Percentiles rank a stretch among this genome's conserved stretches.
Evolutionary conservation across 2,888 invertebrate species (phyloP).

Genomic region (Hypolimnas misippus): DNA sequence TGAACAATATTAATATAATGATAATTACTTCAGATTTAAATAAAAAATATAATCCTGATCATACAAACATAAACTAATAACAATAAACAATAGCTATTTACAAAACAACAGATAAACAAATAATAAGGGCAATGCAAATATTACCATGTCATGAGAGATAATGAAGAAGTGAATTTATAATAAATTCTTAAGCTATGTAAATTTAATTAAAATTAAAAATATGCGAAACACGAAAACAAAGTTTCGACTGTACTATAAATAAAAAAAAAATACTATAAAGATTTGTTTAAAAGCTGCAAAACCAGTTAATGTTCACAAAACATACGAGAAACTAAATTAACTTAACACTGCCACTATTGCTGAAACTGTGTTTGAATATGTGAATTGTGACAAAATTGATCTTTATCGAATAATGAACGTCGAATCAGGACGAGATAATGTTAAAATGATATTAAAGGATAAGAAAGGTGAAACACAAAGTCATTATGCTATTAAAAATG

Average conservation of each 20-base stretch:
- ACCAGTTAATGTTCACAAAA: too few relatives aligned
- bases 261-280: too few relatives aligned
- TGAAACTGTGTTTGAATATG: slow-evolving; percentile 12
- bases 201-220: neutral
- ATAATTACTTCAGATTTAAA: too few relatives aligned
- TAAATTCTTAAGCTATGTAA: too few relatives aligned
- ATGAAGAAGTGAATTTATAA: too few relatives aligned
- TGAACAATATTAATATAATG: too few relatives aligned
- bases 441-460: slow-evolving; percentile 15
- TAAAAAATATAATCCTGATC: too few relatives aligned
- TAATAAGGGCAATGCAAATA: neutral
- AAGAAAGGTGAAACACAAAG: slow-evolving; percentile 33
- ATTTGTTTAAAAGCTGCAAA: too few relatives aligned
- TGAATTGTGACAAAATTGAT: slow-evolving; percentile 28
- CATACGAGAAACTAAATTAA: neutral
- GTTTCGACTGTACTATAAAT: too few relatives aligned
- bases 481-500: slow-evolving; percentile 33
- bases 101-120: neutral
- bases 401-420: slow-evolving; percentile 2
- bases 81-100: neutral
- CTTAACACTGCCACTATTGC: neutral
- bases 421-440: slow-evolving; percentile 22
- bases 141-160: too few relatives aligned
- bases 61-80: too few relatives aligned
- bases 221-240: neutral